Base-by-base conservation (phyloP, 2,888 invertebrate species). In the Creontiades dilutus region DNA sequence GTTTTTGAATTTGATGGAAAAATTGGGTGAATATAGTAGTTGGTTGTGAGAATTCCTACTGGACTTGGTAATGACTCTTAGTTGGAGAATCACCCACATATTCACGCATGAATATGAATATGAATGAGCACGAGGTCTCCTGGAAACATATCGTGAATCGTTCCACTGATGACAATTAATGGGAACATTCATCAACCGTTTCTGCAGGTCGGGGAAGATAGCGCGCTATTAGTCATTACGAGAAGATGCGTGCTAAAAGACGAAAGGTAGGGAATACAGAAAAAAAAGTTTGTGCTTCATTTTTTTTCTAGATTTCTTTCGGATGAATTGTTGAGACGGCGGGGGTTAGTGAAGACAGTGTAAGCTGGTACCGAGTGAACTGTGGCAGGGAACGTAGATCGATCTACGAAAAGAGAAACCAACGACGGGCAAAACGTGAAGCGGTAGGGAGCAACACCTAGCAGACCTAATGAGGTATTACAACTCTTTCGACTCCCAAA, bases 281-380 rank as follows among this genome's bases (percentile, higher is more conserved):
- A n/a, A 37, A 37, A 37, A 37, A 37, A 14, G 61, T 19, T 19
- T 9, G n/a, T 19, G 68, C 68, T 68, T 23, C 27, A 12, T 68
- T 68, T 68, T 68, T 68, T 68, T 23, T 68, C 68, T 19, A 68
- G 19, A 68, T 82, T 82, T 52, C 37, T 82, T n/a, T 46, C 52
- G n/a, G 82, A 82, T 82, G 52, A 82, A 82, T 82, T 52, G 61
- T 75, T 47, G 86, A 55, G 52, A 46, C 19, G 47, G 86, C 5
- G 61, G 85, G 28, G 68, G 57, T 28, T 46, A 85, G 85, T 27
- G 85, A 86, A 86, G 86, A 85, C 86, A 86, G 86, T 52, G 88
- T 88, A 88, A 88, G 37, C 78, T 88, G 88, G 88, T 88, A 88
- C 88, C 76, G 52, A 88, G 88, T 28, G 68, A 88, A 88, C 78